phyloP scores from a whole-genome alignment of 1,140 invertebrate genomes.

The Panagrolaimus sp. region DNA sequence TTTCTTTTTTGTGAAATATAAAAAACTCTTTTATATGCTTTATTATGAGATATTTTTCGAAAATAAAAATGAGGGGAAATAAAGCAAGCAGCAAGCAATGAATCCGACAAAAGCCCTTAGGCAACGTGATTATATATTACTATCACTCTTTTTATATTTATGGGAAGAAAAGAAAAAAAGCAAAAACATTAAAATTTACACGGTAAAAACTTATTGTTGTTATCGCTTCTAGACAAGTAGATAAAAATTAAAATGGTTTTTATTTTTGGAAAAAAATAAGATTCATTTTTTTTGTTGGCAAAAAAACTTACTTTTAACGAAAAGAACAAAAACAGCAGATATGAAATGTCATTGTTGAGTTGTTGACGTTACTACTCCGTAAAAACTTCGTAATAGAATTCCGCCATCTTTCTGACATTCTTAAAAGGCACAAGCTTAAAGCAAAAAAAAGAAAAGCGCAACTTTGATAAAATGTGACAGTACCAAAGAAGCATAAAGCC shows the following conservation, averaged over 20 bases:
- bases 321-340: neutral
- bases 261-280: neutral
- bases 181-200: too few relatives aligned
- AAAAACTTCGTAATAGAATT: neutral
- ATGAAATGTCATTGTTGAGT: neutral
- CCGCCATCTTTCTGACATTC: neutral
- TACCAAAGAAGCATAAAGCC: neutral
- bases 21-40: neutral
- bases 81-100: too few relatives aligned
- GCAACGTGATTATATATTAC: too few relatives aligned
- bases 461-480: slow-evolving; percentile 13
- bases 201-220: too few relatives aligned
- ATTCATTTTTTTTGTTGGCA: slow-evolving; percentile 5
- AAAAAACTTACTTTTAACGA: neutral
- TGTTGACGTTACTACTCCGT: slow-evolving; percentile 8
- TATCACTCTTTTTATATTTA: too few relatives aligned
- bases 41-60: neutral
- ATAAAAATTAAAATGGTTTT: neutral
- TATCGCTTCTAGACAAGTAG: too few relatives aligned
- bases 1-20: neutral
- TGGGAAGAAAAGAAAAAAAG: too few relatives aligned
- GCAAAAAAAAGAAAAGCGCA: neutral
- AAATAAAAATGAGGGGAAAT: neutral
- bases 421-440: neutral
- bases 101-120: too few relatives aligned